Conservation (phyloP, 1,140 invertebrate species). For the Drosophila malerkotliana region DNA sequence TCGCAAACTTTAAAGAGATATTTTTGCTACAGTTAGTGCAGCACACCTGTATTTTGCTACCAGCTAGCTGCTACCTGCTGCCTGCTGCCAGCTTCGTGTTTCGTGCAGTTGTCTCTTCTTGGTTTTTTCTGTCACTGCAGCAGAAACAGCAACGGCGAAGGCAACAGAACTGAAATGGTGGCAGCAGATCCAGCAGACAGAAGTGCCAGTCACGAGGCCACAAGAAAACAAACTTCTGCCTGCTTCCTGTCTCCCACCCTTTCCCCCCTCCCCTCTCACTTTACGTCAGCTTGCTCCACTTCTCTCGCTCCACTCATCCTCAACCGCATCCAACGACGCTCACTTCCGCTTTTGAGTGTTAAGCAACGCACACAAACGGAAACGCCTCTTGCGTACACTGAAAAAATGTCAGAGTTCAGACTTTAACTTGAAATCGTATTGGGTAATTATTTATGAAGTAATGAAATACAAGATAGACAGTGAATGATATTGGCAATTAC, state of each 20-base stretch:
- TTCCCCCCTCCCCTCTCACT: background rate
- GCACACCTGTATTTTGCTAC: conserved; percentile 57
- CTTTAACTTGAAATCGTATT: too few relatives aligned
- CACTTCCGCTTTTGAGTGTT: conserved; percentile 81
- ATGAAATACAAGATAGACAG: too few relatives aligned
- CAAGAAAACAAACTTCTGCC: conserved; percentile 77
- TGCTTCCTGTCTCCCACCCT: conserved; percentile 41
- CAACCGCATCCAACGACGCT: conserved; percentile 70
- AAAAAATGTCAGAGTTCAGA: background rate
- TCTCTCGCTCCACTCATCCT: conserved; percentile 30
- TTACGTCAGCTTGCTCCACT: background rate
- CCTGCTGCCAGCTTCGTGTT: conserved; percentile 11
- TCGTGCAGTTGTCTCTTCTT: conserved; percentile 34
- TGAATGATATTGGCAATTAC: too few relatives aligned
- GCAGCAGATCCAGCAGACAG: conserved; percentile 26
- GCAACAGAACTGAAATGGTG: background rate
- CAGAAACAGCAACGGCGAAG: conserved; percentile 15
- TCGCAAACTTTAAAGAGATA: conserved; percentile 78
- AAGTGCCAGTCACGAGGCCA: conserved; percentile 74
- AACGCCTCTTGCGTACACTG: conserved; percentile 26
- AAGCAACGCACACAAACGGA: conserved; percentile 59
- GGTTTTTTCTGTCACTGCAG: conserved; percentile 71
- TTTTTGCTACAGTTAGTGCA: conserved; percentile 74
- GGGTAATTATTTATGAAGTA: too few relatives aligned
- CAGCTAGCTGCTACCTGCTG: conserved; percentile 15